Base-by-base conservation (phyloP, 2,888 invertebrate genomes). In the Volucella bombylans region DNA sequence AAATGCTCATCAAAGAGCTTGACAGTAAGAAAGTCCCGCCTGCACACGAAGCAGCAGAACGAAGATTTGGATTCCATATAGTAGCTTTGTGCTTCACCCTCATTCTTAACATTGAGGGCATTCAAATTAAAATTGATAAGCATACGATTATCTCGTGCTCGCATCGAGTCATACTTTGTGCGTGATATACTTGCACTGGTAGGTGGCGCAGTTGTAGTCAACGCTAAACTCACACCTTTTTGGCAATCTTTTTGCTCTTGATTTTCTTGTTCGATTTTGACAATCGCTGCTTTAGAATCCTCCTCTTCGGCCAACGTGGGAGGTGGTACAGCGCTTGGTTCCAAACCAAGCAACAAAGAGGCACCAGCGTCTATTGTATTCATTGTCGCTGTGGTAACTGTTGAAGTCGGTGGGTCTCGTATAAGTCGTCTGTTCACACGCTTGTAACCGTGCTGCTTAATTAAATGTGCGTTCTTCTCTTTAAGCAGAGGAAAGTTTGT, bases 1-100 rank as follows among this genome's bases (percentile, higher is more conserved):
- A 97, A 93, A 90, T 97, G 97, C 4, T 94, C 94, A 86, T 95
- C 94, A 90, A 95, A 96, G 10, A 94, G 93, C 11, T 93, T 93
- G 12, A 96, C 95, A 0, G 94, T 94, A 4, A 93, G 92, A 89
- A 96, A 96, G 88, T 94, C 94, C 87, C 94, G 94, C 62, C 93
- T 93, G 89, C 95, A 95, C 12, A 94, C 94, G 86, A 93, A 93
- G 88, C 95, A 95, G 59, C 90, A 88, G 79, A 92, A 90, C 67
- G 91, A 90, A 8, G 90, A 91, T 65, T 87, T 88, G 0, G 90
- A 90, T 81, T 91, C 90, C 87, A 90, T 89, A 12, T 90, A 88
- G 74, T 89, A 89, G 59, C 90, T 89, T 62, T 92, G 91, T 45
- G 89, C 80, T 61, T 91, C 91, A 41, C 89, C 88, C n/a, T 91